These are phyloP conservation scores for Papilio polytes DNA, from an alignment of 1,140 invertebrate genomes.

Conservation along the genomic window DNA sequence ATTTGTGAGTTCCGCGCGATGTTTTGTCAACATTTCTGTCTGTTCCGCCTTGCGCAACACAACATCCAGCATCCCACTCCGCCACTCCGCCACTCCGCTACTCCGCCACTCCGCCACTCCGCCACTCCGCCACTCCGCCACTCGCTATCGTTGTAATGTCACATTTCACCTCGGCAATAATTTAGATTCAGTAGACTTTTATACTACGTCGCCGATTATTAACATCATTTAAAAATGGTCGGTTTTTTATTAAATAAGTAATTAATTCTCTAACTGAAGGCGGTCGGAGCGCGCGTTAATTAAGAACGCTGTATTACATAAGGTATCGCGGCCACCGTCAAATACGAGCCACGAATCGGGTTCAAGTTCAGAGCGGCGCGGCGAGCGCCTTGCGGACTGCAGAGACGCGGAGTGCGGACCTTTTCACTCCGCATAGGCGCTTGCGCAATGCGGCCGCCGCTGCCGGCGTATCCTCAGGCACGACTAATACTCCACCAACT, in stretches of 20 bases:
- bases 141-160: background rate
- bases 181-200: background rate
- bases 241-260: background rate
- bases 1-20: background rate
- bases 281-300: background rate
- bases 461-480: background rate
- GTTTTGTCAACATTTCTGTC: background rate
- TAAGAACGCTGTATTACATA: conserved; percentile 11
- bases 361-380: conserved; percentile 9
- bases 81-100: background rate
- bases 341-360: conserved; percentile 18
- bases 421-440: background rate
- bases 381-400: background rate
- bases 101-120: too few species aligned
- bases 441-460: conserved; percentile 41
- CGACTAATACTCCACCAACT: background rate
- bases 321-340: background rate
- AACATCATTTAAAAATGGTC: background rate
- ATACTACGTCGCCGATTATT: background rate
- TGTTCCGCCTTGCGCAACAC: conserved; percentile 5
- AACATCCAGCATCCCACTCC: background rate
- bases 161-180: background rate
- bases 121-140: background rate
- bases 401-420: background rate
- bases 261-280: background rate